phyloP scores from a whole-genome alignment of 2,797 vertebrate species.

The Pampus argenteus region DNA sequence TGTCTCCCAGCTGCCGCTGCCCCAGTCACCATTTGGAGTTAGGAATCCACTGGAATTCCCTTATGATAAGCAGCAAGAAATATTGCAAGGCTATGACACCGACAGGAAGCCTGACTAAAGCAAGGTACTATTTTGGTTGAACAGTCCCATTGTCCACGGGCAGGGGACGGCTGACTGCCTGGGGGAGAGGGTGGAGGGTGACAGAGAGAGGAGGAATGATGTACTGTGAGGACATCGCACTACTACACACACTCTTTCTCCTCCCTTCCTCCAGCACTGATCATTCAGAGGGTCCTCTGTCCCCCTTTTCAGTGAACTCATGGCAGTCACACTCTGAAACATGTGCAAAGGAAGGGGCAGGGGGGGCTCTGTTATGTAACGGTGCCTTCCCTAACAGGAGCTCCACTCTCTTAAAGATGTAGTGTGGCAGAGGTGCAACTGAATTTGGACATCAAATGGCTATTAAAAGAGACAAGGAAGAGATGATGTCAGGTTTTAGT shows the following conservation, averaged over 20 bases:
- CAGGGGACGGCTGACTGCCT: constrained; percentile 50
- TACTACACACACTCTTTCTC: constrained; percentile 39
- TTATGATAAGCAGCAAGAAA: constrained; percentile 71
- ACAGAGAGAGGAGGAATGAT: constrained; percentile 60
- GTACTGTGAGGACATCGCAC: constrained; percentile 56
- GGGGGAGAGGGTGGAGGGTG: constrained; percentile 54
- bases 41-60: constrained; percentile 62
- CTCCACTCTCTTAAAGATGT: constrained; percentile 75
- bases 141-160: constrained; percentile 77
- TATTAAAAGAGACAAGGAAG: constrained; percentile 55
- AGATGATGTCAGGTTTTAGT: constrained; percentile 66
- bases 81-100: constrained; percentile 64
- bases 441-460: constrained; percentile 60
- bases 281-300: constrained; percentile 79
- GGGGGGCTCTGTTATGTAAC: constrained; percentile 76
- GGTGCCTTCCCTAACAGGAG: constrained; percentile 61
- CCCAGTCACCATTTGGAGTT: constrained; percentile 25
- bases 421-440: constrained; percentile 60
- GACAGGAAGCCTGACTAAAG: constrained; percentile 76
- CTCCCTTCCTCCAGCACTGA: constrained; percentile 55
- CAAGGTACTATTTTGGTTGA: constrained; percentile 83
- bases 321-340: constrained; percentile 80
- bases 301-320: constrained; percentile 74
- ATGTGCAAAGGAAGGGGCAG: constrained; percentile 69
- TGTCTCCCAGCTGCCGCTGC: constrained; percentile 12